phyloP scores from a whole-genome alignment of 2,888 invertebrate species.

The Isoperla grammatica region DNA sequence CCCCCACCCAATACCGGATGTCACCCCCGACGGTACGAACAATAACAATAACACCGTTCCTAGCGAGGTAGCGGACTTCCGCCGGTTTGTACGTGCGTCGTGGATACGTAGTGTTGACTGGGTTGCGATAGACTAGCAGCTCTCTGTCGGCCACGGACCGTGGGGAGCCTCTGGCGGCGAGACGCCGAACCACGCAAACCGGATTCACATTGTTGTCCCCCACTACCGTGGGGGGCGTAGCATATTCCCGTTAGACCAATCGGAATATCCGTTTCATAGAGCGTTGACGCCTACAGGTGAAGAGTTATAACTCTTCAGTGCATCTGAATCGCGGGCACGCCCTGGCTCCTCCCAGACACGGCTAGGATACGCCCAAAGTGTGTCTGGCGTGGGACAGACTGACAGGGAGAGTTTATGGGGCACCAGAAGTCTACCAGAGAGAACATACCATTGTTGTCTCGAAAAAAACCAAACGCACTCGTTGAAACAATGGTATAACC shows the following conservation, averaged over 20 bases:
- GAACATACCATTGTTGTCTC: conserved; percentile 16
- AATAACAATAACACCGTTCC: conserved; percentile 7
- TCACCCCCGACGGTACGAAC: neutral
- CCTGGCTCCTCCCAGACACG: neutral
- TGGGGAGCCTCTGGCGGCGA: conserved; percentile 29
- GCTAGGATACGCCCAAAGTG: neutral
- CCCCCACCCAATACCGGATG: conserved; percentile 12
- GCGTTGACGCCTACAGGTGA: neutral
- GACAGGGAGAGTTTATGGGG: conserved; percentile 13
- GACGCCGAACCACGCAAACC: conserved; percentile 25
- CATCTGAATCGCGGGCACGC: no score
- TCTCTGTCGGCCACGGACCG: neutral
- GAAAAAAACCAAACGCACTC: no score
- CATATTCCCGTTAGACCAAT: neutral
- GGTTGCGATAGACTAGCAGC: conserved; percentile 27
- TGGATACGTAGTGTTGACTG: neutral
- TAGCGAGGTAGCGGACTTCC: neutral
- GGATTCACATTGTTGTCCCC: conserved; percentile 16
- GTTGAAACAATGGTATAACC: no score
- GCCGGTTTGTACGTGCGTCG: neutral
- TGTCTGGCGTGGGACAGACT: neutral
- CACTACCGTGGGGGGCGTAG: neutral
- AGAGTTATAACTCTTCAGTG: no score
- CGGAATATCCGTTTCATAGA: neutral
- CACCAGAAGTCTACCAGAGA: conserved; percentile 10